A percentile compares a stretch with the other conserved stretches of the same genome.
These are phyloP conservation scores for Microcebus murinus DNA, from an alignment of 2,113 vertebrate species.

Conservation along the genomic window DNA sequence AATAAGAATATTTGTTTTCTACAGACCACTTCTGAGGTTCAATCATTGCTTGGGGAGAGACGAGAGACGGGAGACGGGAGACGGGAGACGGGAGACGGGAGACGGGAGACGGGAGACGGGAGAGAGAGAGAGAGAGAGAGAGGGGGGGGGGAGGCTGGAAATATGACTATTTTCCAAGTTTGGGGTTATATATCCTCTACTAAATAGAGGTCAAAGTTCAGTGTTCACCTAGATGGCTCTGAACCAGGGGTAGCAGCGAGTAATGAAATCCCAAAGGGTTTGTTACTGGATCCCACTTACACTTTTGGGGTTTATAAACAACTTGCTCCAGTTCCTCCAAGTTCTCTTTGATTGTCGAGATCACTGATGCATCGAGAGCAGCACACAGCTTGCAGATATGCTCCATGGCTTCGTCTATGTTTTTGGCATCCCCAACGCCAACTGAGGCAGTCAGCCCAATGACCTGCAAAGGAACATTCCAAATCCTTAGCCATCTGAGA, in stretches of 20 bases:
- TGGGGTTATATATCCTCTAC: not conserved
- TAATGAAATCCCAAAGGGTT: not conserved
- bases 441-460: conserved; percentile 89
- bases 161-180: not conserved
- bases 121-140: not conserved
- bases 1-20: not conserved
- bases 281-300: conserved; percentile 65
- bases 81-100: not conserved
- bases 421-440: conserved; percentile 85
- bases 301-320: conserved; percentile 84
- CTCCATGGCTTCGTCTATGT: conserved; percentile 46
- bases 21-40: not conserved
- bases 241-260: not conserved
- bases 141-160: not conserved
- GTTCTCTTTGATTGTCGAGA: conserved; percentile 87
- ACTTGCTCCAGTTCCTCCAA: conserved; percentile 82
- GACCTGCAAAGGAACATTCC: conserved; percentile 80
- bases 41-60: not conserved
- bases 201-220: conserved; percentile 19
- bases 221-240: not conserved
- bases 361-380: conserved; percentile 83
- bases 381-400: conserved; percentile 88
- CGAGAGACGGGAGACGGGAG: not conserved
- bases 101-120: not conserved
- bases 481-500: not conserved